phyloP scores from a whole-genome alignment of 2,113 vertebrate genomes.

The Grammomys dolichurus region DNA sequence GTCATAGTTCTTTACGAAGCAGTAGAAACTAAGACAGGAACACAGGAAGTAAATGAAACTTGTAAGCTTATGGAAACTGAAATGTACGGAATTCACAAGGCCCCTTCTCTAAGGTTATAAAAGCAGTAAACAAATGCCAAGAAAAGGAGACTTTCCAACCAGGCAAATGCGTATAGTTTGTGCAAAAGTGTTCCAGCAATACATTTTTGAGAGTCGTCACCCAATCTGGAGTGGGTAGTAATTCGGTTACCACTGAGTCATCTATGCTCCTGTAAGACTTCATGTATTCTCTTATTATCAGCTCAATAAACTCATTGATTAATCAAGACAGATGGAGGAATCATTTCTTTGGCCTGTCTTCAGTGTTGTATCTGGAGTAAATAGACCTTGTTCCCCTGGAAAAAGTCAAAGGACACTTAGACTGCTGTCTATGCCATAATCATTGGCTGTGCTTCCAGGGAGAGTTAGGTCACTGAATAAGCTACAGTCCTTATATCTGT shows the following conservation, averaged over 20 bases:
- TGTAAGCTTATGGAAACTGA: not conserved
- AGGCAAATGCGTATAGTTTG: not conserved
- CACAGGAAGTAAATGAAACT: not conserved
- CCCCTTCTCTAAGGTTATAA: not conserved
- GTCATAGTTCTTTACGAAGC: not conserved
- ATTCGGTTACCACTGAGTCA: not conserved
- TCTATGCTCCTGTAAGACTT: not conserved
- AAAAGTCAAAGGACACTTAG: not conserved
- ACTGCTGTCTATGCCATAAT: not conserved
- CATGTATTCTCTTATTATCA: not conserved
- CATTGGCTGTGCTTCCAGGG: not conserved
- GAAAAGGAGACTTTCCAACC: not conserved
- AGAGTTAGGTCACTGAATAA: not conserved
- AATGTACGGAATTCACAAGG: not conserved
- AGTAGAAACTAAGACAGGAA: not conserved
- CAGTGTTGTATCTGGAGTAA: not conserved
- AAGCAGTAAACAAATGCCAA: not conserved
- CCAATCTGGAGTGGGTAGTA: not conserved
- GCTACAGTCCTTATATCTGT: not conserved
- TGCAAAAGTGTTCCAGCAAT: not conserved
- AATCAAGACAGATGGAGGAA: not conserved
- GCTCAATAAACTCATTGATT: not conserved
- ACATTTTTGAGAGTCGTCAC: not conserved
- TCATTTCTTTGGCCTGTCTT: not conserved
- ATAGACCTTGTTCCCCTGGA: not conserved